Conservation (phyloP, 2,888 invertebrate species). For the Agrotis clavis region DNA sequence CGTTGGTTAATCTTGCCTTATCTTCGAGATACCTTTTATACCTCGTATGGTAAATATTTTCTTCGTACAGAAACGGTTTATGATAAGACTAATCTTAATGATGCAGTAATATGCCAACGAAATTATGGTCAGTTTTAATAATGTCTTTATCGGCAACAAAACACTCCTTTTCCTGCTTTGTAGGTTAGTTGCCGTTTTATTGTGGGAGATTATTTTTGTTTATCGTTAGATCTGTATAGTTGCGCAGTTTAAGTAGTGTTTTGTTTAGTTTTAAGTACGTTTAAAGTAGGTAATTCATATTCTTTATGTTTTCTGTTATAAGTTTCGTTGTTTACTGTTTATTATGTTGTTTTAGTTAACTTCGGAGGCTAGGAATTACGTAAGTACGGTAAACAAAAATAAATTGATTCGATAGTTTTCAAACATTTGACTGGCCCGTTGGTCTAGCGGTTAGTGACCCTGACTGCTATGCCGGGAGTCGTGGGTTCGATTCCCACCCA, state of each 20-base stretch:
- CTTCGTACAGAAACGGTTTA: conserved; percentile 76
- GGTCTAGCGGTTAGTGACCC: too few species aligned
- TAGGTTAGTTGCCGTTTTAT: conserved; percentile 77
- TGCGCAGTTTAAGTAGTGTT: conserved; percentile 39
- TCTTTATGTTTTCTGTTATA: conserved; percentile 37
- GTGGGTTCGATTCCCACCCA: too few species aligned
- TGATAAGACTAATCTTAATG: conserved; percentile 86
- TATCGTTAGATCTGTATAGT: conserved; percentile 68
- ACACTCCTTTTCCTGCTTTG: conserved; percentile 78
- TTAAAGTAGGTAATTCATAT: conserved; percentile 52
- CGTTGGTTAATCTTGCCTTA: conserved; percentile 79
- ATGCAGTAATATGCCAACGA: conserved; percentile 77
- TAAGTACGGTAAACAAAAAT: neutral
- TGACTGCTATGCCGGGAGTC: too few species aligned
- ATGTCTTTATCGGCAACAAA: conserved; percentile 81
- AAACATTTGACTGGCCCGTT: too few species aligned
- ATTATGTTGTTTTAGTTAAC: conserved; percentile 6
- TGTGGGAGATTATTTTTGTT: conserved; percentile 75
- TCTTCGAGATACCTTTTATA: conserved; percentile 76
- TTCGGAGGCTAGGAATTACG: neutral
- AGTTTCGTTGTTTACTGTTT: conserved; percentile 25
- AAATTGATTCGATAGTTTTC: too few species aligned
- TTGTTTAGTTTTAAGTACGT: conserved; percentile 48
- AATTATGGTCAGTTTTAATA: conserved; percentile 78
- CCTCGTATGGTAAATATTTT: conserved; percentile 81